A percentile compares a stretch with the other conserved stretches of the same genome.
Conservation (phyloP, 2,113 vertebrate genomes). For the Eubucco bourcierii region DNA sequence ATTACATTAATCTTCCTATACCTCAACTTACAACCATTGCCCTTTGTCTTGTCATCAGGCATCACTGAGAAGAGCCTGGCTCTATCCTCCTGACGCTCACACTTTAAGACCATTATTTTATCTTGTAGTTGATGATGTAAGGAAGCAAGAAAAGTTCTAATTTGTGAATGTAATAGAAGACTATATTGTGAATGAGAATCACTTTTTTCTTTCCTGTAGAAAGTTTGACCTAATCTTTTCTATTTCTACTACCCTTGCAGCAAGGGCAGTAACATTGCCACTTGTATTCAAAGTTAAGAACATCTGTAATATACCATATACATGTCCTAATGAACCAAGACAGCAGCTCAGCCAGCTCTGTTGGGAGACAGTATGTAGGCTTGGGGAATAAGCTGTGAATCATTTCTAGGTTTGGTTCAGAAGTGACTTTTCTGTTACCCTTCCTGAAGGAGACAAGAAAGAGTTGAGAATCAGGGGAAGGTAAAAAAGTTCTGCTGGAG, state of each 20-base stretch:
- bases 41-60: too few species aligned
- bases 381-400: background rate
- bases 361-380: background rate
- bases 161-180: background rate
- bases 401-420: background rate
- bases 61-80: too few species aligned
- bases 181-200: background rate
- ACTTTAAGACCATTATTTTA: background rate
- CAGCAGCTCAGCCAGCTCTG: background rate
- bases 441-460: background rate
- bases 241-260: background rate
- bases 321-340: background rate
- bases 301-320: background rate
- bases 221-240: background rate
- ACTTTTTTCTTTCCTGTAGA: background rate
- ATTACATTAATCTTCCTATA: too few species aligned
- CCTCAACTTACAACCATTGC: too few species aligned
- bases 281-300: background rate
- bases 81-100: too few species aligned
- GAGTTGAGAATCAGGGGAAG: background rate
- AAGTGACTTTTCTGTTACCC: background rate
- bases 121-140: background rate
- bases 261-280: rapidly evolving
- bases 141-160: background rate
- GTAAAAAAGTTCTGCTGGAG: background rate